These are phyloP conservation scores for Lasioglossum malachurum DNA, from an alignment of 2,888 invertebrate species.

Conservation along the genomic window DNA sequence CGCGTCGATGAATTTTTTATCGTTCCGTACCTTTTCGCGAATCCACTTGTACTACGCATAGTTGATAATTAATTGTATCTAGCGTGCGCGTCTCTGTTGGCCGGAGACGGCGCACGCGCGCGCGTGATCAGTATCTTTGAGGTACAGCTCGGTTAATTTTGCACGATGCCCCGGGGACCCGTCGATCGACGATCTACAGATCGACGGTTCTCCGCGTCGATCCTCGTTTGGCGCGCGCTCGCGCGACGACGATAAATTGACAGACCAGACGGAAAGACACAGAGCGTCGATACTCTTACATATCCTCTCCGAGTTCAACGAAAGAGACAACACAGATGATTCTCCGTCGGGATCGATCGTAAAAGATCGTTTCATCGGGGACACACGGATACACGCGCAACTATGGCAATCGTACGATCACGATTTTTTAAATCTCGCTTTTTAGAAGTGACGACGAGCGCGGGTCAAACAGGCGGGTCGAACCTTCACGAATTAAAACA, in stretches of 20 bases:
- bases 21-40: conserved; percentile 56
- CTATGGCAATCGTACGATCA: neutral
- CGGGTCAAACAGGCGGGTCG: neutral
- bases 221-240: neutral
- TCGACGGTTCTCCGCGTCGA: conserved; percentile 6
- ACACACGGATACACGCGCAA: neutral
- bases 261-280: neutral
- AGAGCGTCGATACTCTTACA: conserved; percentile 40
- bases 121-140: conserved; percentile 49
- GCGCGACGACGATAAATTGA: neutral
- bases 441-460: neutral
- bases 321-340: neutral
- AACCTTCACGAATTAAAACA: neutral
- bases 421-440: conserved; percentile 35
- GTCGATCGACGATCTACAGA: conserved; percentile 13
- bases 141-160: conserved; percentile 55
- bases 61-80: conserved; percentile 44
- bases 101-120: conserved; percentile 37
- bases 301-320: conserved; percentile 33
- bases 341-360: neutral
- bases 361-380: neutral
- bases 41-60: conserved; percentile 42
- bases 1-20: conserved; percentile 55
- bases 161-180: conserved; percentile 25
- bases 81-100: conserved; percentile 35